Evolutionary conservation across 2,888 invertebrate species (phyloP), one percentile per base, ranked within the genome.

Genomic region (Priocnemis perturbator): DNA sequence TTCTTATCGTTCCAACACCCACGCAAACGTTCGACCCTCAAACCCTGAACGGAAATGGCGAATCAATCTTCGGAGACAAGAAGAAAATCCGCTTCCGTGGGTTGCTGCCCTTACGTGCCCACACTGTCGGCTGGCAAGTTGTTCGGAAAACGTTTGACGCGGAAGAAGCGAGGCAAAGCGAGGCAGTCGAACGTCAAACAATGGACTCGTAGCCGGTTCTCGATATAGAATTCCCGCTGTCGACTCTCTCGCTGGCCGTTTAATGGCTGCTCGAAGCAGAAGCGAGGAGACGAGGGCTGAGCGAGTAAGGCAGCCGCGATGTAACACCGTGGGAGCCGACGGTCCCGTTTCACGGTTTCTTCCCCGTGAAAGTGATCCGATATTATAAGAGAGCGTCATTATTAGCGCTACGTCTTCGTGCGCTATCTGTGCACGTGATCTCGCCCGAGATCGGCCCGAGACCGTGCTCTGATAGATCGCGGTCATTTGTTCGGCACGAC

Each of bases 291-390:
- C 60, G 57, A 62, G 44, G 61, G 56, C 37, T 11, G 56, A 11
- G 23, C 59, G 37, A 55, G 55, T 56, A 53, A 59, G 64, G 57
- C 70, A 67, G 57, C 50, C 5, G 30, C 67, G 78, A 81, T 78
- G 83, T 81, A 86, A 86, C 81, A 86, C 81, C 88, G 88, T 87
- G 87, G 83, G 88, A 88, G 84, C 84, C 79, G 76, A 73, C 81
- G 78, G 73, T 58, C 75, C 70, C 67, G 81, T 81, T 84, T 84
- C 81, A 82, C 81, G 82, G 79, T 85, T 84, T 86, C 83, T 85
- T 82, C 83, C 80, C 76, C 85, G 86, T 86, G 86, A 87, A 87
- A 87, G 87, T 86, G 86, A 87, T 87, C 81, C 82, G 77, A 77
- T 77, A 77, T 77, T 76, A 72, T 75, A 66, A 69, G 66, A 67